Conservation (phyloP, 2,797 vertebrate genomes). For the Coluber constrictor region DNA sequence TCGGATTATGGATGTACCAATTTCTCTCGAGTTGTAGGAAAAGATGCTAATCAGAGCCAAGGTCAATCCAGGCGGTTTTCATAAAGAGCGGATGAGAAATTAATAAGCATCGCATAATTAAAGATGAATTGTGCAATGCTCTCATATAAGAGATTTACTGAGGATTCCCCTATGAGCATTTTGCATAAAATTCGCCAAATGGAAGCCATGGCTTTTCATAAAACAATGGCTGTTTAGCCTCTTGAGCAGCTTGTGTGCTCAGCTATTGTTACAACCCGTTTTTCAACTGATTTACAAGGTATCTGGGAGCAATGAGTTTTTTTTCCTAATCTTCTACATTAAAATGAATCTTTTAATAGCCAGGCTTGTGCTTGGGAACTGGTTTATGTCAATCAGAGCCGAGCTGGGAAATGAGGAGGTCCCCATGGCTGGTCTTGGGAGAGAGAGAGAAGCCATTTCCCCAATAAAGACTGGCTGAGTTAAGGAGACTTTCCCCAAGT, state of each 20-base stretch:
- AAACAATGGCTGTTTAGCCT: constrained; percentile 17
- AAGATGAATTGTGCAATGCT: constrained; percentile 9
- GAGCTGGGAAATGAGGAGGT: not conserved
- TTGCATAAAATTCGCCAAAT: constrained; percentile 32
- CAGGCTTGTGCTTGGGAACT: constrained; percentile 2
- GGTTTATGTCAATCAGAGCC: not conserved
- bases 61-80: not conserved
- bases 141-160: constrained; percentile 25
- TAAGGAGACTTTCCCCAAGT: not conserved
- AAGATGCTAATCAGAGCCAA: not conserved
- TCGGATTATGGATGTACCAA: too few species aligned
- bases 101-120: constrained; percentile 35
- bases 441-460: not conserved
- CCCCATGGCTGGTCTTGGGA: not conserved
- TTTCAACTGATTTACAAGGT: constrained; percentile 31
- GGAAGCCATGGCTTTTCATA: constrained; percentile 16
- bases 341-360: constrained; percentile 33
- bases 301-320: constrained; percentile 4
- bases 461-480: not conserved
- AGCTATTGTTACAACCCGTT: constrained; percentile 21
- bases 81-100: constrained; percentile 4
- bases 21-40: constrained; percentile 15
- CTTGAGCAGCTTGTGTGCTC: not conserved
- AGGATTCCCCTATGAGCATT: constrained; percentile 22
- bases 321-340: constrained; percentile 23